Base-by-base conservation (phyloP, 2,888 invertebrate species). In the Tetanocera ferruginea region DNA sequence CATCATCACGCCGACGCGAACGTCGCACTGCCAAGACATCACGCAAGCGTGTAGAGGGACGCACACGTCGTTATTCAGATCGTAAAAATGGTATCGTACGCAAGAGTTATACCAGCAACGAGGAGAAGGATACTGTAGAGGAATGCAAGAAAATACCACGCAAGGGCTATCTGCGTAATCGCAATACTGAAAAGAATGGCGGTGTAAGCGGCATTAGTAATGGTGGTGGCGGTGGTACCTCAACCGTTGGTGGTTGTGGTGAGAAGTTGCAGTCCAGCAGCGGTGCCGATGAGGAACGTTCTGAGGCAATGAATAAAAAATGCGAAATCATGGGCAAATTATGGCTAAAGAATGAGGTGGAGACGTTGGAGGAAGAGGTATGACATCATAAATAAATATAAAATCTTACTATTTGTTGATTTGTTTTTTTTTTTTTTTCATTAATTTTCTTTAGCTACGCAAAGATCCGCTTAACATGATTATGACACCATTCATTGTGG, bases 311-410 rank as follows among this genome's bases (percentile, higher is more conserved):
- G 83, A 84, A 87, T 5, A 88, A 88, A 76, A 87, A 88, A 79
- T 89, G 88, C 66, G 89, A 90, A 79, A 85, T 96, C 74, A 95
- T 98, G 93, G 97, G 97, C 3, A 95, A 95, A 83, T 91, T 98
- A 77, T 97, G 98, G 95, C 91, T 98, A 76, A 94, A 94, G 83
- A 95, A 96, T 6, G 97, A 96, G 88, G 97, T 98, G 23, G 93
- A 94, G 64, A 95, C 96, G 80, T 89, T 98, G 81, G 97, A 98
- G 90, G 94, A 92, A 81, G 92, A 93, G 83, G 93, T 94, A 31
- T 70, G 43, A 23, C 23, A 60, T 8, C n/a, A 8, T 43, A 3
- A 23, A 14, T 17, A 4, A 60, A 23, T 23, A 28, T 23, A 31
- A 8, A 28, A 51, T 37, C 28, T 9, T 5, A 23, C 17, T 64